Conservation (phyloP, 2,888 invertebrate genomes). For the Helicoverpa assulta region DNA sequence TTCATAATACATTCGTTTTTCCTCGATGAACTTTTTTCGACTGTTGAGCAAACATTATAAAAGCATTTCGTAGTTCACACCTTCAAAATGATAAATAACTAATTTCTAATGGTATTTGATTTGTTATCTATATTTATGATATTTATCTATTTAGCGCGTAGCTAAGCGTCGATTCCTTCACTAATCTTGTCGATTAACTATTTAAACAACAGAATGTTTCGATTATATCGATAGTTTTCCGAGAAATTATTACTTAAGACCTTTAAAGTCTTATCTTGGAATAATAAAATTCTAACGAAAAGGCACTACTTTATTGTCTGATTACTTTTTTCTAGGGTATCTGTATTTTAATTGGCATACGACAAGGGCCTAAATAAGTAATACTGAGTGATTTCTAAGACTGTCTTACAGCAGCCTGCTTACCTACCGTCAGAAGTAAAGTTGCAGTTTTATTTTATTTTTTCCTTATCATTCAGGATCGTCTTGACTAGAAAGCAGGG, state of each 20-base stretch:
- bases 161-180: conserved; percentile 12
- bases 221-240: conserved; percentile 46
- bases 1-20: conserved; percentile 12
- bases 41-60: conserved; percentile 9
- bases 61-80: background rate
- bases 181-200: conserved; percentile 41
- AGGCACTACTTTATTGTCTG: background rate
- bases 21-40: conserved; percentile 22
- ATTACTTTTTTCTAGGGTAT: background rate
- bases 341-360: background rate
- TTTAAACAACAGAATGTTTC: conserved; percentile 26
- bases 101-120: conserved; percentile 39
- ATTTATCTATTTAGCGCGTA: conserved; percentile 39
- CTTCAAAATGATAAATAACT: conserved; percentile 11
- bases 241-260: conserved; percentile 38
- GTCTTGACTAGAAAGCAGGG: no score
- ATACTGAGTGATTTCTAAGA: background rate
- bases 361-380: background rate
- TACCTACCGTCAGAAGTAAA: no score
- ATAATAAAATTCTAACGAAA: conserved; percentile 51
- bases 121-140: conserved; percentile 37
- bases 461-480: no score
- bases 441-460: no score
- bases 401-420: no score
- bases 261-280: conserved; percentile 41